Percentiles rank a stretch among this genome's conserved stretches.
These are phyloP conservation scores for Oceanodroma tethys DNA, from an alignment of 2,113 vertebrate genomes.

Conservation along the genomic window DNA sequence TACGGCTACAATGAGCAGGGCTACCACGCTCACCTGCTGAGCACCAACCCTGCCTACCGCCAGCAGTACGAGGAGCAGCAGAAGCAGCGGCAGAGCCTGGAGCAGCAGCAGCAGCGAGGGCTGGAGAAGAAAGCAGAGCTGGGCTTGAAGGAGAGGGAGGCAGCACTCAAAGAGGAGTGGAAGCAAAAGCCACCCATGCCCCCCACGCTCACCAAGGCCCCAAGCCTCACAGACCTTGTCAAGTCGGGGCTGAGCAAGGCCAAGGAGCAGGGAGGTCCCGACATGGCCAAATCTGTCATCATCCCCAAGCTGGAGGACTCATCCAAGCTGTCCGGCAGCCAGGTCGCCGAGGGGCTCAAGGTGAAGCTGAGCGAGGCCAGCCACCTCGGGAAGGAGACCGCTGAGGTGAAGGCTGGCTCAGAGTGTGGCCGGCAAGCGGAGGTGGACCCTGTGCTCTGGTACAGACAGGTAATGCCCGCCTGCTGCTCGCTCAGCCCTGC, in stretches of 20 bases:
- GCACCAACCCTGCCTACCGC: slow-evolving; percentile 88
- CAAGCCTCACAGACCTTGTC: slow-evolving; percentile 88
- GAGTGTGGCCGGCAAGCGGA: slow-evolving; percentile 87
- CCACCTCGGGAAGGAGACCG: slow-evolving; percentile 83
- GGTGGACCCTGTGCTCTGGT: slow-evolving; percentile 94
- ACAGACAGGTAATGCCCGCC: slow-evolving; percentile 89
- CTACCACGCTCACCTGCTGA: slow-evolving; percentile 93
- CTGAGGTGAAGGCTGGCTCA: slow-evolving; percentile 80
- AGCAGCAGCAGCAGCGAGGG: slow-evolving; percentile 83
- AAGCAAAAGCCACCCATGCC: slow-evolving; percentile 90
- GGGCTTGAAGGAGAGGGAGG: slow-evolving; percentile 88
- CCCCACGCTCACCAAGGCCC: slow-evolving; percentile 89
- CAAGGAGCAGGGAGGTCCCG: slow-evolving; percentile 83
- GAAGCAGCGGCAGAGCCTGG: slow-evolving; percentile 87
- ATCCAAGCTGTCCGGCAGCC: slow-evolving; percentile 79
- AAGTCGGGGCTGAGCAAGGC: slow-evolving; percentile 85
- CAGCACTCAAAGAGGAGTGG: slow-evolving; percentile 91
- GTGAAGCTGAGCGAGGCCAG: slow-evolving; percentile 88
- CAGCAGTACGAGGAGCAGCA: slow-evolving; percentile 93
- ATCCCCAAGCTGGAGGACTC: slow-evolving; percentile 90
- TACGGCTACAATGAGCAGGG: slow-evolving; percentile 94
- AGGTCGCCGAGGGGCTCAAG: slow-evolving; percentile 88
- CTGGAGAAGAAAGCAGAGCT: slow-evolving; percentile 88
- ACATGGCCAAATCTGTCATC: slow-evolving; percentile 87
- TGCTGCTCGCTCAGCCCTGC: neutral